Conservation (phyloP, 2,113 vertebrate species). For the Pluvialis apricaria region DNA sequence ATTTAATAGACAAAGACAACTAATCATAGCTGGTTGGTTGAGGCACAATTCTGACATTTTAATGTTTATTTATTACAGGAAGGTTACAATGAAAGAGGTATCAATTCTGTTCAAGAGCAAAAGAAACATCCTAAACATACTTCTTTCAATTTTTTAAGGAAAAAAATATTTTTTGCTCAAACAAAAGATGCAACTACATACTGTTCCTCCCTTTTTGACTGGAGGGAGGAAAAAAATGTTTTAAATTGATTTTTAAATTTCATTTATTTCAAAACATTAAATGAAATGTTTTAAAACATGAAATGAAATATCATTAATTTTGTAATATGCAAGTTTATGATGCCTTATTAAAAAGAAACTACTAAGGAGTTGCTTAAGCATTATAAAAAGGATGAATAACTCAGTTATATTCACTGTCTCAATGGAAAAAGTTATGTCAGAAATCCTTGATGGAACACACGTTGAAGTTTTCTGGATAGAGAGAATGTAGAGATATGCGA, state of each 20-base stretch:
- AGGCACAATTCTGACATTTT: conserved; percentile 11
- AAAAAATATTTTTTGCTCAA: conserved; percentile 7
- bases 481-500: not conserved
- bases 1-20: conserved; percentile 13
- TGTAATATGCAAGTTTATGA: not conserved
- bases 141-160: not conserved
- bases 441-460: not conserved
- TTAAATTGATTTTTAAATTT: not conserved
- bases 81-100: not conserved
- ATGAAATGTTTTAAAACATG: not conserved
- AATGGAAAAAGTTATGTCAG: not conserved
- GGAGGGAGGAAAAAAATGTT: not conserved
- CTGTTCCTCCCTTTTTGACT: not conserved
- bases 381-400: conserved; percentile 25
- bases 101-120: conserved; percentile 30
- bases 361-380: conserved; percentile 2
- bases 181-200: not conserved
- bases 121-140: not conserved
- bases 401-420: not conserved
- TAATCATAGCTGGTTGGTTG: not conserved
- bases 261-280: not conserved
- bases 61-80: conserved; percentile 28
- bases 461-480: not conserved
- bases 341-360: conserved; percentile 27
- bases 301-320: not conserved